Evolutionary conservation across 2,888 invertebrate species (phyloP), one percentile per base, ranked within the genome.

Genomic region (Sinelater perroti): DNA sequence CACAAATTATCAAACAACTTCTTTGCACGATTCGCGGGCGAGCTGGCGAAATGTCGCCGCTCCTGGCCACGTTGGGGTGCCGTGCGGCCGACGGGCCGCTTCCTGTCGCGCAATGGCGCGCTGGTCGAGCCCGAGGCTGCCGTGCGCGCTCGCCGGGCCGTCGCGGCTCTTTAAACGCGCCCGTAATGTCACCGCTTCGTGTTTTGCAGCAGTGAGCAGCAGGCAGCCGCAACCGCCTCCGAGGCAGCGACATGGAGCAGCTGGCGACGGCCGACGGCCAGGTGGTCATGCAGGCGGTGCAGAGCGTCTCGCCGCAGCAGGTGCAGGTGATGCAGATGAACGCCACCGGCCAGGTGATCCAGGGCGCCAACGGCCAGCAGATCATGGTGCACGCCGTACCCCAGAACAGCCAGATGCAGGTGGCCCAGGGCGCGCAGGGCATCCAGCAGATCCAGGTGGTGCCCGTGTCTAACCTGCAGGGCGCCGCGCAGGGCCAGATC

Each of bases 381-480:
- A 87, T 89, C 30, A 85, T 89, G 71, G 85, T 89, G 0, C 89
- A 89, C 68, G 77, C 87, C 0, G 83, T 89, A 64, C 86, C 87
- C 0, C 82, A 86, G 11, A 79, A 80, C 26, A 80, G 80, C 1
- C 85, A 82, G 56, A 84, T 89, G 66, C 87, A 87, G 80, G 84
- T 87, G 24, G 84, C 85, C 1, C 85, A 86, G 3, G 84, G 83
- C 61, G 83, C 85, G 0, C 86, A 86, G 64, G 84, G 84, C 40
- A 70, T 87, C 21, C 87, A 87, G 70, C 89, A 89, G 66, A 82
- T 91, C 24, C 90, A 90, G 80, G 88, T 90, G 0, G 79, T 90
- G 8, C 90, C 90, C 1, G 83, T 90, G 14, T 87, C 87, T 0
- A 86, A 85, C 72, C 73, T 87, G 40, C 84, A 86, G 81, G 68